Conservation (phyloP, 2,888 invertebrate species). For the Platycnemis pennipes region DNA sequence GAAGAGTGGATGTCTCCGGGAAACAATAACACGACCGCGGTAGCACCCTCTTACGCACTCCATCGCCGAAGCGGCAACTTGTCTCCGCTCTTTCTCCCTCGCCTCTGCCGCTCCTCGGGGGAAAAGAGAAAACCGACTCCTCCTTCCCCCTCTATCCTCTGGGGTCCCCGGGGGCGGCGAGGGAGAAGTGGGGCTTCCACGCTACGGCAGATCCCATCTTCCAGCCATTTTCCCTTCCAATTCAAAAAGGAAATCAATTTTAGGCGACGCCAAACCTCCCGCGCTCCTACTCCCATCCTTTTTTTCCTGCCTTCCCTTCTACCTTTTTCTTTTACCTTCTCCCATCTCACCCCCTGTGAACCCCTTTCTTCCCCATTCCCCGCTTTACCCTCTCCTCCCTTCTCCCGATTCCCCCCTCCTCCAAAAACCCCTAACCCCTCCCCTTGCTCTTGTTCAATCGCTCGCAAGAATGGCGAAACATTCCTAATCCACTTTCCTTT, state of each 20-base stretch:
- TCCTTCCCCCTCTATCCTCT: no score
- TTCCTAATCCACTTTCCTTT: conserved; percentile 11
- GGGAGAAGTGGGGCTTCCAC: neutral
- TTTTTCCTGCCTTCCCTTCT: neutral
- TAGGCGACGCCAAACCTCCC: neutral
- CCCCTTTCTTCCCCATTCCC: neutral
- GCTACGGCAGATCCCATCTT: conserved; percentile 39
- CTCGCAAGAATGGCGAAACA: conserved; percentile 28
- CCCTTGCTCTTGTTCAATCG: neutral
- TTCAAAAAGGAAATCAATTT: conserved; percentile 64
- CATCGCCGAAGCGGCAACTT: neutral
- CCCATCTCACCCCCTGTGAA: neutral
- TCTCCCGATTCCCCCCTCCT: neutral
- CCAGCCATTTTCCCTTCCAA: conserved; percentile 60
- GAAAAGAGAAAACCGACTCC: conserved; percentile 31
- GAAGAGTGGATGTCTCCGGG: neutral
- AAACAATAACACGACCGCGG: neutral
- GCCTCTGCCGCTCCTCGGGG: neutral
- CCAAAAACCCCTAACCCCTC: neutral
- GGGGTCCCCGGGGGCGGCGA: neutral
- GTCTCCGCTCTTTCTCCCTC: neutral
- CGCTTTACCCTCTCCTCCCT: neutral
- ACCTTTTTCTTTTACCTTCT: neutral
- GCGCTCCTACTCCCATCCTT: neutral
- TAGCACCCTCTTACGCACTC: neutral